Conservation (phyloP, 2,113 vertebrate species). For the Colaptes auratus region DNA sequence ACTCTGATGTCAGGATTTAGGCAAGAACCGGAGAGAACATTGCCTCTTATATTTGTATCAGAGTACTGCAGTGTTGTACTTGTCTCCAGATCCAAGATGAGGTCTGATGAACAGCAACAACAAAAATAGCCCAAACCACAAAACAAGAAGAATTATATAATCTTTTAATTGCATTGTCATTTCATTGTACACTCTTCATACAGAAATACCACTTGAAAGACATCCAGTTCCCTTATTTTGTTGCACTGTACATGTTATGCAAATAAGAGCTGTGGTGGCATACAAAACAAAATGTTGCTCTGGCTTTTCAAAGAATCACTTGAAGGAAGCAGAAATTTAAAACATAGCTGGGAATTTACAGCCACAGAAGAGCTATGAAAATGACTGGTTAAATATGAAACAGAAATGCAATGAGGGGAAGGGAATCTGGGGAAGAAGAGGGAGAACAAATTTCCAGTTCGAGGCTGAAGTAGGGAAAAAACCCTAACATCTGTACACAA, state of each 20-base stretch:
- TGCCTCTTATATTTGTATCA: not conserved
- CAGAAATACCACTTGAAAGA: constrained; percentile 55
- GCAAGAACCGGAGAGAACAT: not conserved
- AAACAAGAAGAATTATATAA: constrained; percentile 2
- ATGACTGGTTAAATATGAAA: not conserved
- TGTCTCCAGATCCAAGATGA: not conserved
- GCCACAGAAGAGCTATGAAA: not conserved
- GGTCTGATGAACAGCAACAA: not conserved
- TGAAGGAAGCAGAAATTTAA: constrained; percentile 4
- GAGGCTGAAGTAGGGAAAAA: constrained; percentile 19
- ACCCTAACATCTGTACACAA: constrained; percentile 32
- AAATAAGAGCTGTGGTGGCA: constrained; percentile 1
- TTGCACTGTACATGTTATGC: constrained; percentile 15
- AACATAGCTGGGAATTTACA: constrained; percentile 22
- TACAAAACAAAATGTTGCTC: constrained; percentile 35
- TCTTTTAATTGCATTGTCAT: constrained; percentile 75
- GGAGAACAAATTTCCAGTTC: constrained; percentile 60
- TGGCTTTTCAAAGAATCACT: constrained; percentile 21
- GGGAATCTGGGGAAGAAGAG: not conserved
- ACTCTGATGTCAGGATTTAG: not conserved
- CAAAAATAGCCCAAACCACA: not conserved
- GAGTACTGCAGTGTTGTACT: accelerated
- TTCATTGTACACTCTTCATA: constrained; percentile 63
- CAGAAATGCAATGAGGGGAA: not conserved
- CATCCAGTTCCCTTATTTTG: constrained; percentile 36